phyloP scores from a whole-genome alignment of 2,113 vertebrate genomes.

The Leucopsar rothschildi region DNA sequence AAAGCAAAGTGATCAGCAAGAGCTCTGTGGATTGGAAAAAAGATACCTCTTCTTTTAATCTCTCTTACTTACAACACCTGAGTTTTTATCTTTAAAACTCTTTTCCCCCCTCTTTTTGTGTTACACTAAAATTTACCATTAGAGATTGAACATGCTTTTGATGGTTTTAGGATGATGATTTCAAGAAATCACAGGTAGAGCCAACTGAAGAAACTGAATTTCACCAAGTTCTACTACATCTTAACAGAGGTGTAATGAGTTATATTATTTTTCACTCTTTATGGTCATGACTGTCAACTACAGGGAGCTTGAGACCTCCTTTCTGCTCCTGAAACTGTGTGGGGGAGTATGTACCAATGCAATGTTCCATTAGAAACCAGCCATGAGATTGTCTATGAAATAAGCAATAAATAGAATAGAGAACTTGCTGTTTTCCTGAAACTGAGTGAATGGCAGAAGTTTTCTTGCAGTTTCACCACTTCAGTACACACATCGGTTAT shows the following conservation, averaged over 20 bases:
- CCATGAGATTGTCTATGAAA: not conserved
- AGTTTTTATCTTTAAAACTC: not conserved
- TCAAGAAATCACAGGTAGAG: not conserved
- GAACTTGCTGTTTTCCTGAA: not conserved
- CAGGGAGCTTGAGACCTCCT: not conserved
- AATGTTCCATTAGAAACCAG: not conserved
- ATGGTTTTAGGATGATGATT: not conserved
- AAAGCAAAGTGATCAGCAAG: not conserved
- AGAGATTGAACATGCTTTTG: not conserved
- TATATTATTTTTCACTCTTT: not conserved
- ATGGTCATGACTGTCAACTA: not conserved
- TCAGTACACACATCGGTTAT: not conserved
- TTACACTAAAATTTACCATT: not conserved
- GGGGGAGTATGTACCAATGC: not conserved
- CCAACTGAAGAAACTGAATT: not conserved
- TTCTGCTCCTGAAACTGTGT: not conserved
- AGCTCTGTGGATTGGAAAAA: not conserved
- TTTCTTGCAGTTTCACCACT: not conserved
- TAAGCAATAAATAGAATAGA: not conserved
- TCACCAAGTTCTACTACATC: not conserved
- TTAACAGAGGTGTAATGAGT: not conserved
- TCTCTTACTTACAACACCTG: not conserved
- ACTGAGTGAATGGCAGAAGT: not conserved
- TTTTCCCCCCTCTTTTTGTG: rapidly evolving
- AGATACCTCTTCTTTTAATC: not conserved